Conservation (phyloP, 2,113 vertebrate genomes). For the Alexandromys fortis region DNA sequence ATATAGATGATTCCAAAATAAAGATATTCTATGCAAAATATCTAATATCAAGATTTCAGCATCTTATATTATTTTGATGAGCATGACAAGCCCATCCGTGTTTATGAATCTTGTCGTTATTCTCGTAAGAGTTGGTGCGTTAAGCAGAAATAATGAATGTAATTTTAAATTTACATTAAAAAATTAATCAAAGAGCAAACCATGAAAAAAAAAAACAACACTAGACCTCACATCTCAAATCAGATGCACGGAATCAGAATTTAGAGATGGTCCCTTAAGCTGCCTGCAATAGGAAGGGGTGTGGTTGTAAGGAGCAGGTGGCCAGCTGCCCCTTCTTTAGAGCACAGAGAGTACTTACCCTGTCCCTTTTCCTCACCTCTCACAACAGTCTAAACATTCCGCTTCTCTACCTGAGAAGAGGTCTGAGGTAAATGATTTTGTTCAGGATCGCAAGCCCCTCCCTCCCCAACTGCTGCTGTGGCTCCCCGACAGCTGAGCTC, state of each 20-base stretch:
- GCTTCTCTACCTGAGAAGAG: background rate
- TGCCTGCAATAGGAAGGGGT: background rate
- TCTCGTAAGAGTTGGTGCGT: background rate
- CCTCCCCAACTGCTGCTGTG: background rate
- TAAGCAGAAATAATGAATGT: background rate
- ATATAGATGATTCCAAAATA: background rate
- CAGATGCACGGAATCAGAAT: background rate
- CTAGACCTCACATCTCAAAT: background rate
- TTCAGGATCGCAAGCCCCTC: background rate
- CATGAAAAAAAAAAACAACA: background rate
- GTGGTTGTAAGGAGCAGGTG: background rate
- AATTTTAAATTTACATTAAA: background rate
- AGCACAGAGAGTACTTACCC: accelerated
- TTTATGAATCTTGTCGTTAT: background rate
- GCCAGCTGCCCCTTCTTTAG: background rate
- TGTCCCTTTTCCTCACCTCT: background rate
- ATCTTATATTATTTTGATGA: background rate
- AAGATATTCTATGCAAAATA: background rate
- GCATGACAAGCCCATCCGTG: background rate
- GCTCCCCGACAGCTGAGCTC: background rate
- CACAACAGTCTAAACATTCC: background rate
- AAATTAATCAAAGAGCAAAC: conserved; percentile 4
- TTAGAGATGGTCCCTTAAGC: background rate
- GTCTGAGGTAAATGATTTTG: background rate
- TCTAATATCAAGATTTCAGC: background rate